phyloP scores from a whole-genome alignment of 2,888 invertebrate species.

The Vandiemenella viatica region DNA sequence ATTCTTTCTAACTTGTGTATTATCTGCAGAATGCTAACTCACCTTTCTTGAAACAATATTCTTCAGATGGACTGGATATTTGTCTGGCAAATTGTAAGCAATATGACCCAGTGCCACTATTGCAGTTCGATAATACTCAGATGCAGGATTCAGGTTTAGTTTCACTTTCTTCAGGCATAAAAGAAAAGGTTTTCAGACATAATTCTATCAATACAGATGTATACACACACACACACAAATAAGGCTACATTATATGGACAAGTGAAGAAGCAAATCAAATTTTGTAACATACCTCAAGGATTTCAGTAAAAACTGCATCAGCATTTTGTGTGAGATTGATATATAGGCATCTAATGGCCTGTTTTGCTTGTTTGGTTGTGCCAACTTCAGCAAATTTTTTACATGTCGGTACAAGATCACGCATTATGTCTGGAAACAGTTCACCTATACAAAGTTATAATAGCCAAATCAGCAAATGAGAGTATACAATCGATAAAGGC shows the following conservation, averaged over 20 bases:
- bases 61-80: constrained; percentile 80
- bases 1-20: too few relatives aligned
- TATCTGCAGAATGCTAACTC: too few relatives aligned
- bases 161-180: constrained; percentile 40
- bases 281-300: constrained; percentile 42
- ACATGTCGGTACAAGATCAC: constrained; percentile 69
- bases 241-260: not conserved
- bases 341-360: constrained; percentile 83
- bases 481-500: too few relatives aligned
- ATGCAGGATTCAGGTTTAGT: constrained; percentile 54
- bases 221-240: not conserved
- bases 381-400: constrained; percentile 79
- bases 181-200: not conserved
- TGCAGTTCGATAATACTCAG: constrained; percentile 77
- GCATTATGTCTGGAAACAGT: constrained; percentile 58
- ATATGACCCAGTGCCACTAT: constrained; percentile 91
- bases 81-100: constrained; percentile 79
- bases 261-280: not conserved
- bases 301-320: constrained; percentile 65
- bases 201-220: not conserved
- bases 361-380: constrained; percentile 90
- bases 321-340: constrained; percentile 59
- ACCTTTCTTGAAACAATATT: constrained; percentile 85
- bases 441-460: constrained; percentile 45
- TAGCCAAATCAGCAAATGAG: too few relatives aligned